A percentile compares a stretch with the other conserved stretches of the same genome.
phyloP scores from a whole-genome alignment of 2,113 vertebrate species.

The Salminus brasiliensis region DNA sequence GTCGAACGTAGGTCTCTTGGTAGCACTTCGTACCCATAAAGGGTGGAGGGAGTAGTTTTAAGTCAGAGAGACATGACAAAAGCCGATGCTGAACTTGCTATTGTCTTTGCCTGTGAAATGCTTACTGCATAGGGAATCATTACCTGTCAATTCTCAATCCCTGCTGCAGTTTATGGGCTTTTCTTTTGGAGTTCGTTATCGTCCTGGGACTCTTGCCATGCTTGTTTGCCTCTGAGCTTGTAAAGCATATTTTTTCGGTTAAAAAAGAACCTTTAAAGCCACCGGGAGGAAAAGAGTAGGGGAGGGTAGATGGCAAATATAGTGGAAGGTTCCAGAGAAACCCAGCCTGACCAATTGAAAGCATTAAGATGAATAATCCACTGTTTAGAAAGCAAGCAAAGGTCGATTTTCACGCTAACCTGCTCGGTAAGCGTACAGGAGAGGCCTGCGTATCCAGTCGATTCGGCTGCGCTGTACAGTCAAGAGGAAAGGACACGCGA shows the following conservation, averaged over 20 bases:
- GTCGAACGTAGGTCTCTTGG: slow-evolving; percentile 29
- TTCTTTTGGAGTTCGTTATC: slow-evolving; percentile 26
- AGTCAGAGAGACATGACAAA: slow-evolving; percentile 19
- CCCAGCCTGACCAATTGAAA: slow-evolving; percentile 61
- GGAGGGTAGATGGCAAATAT: slow-evolving; percentile 36
- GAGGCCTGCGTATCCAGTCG: slow-evolving; percentile 60
- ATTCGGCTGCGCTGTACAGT: slow-evolving; percentile 61
- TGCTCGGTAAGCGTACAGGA: slow-evolving; percentile 66
- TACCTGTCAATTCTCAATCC: slow-evolving; percentile 56
- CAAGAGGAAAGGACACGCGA: slow-evolving; percentile 56
- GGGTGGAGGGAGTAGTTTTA: neutral
- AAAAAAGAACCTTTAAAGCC: slow-evolving; percentile 48
- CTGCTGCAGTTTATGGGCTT: slow-evolving; percentile 42
- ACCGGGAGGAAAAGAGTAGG: slow-evolving; percentile 8
- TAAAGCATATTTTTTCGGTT: slow-evolving; percentile 42
- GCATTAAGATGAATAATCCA: slow-evolving; percentile 70
- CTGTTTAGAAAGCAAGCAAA: slow-evolving; percentile 75
- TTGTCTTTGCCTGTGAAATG: slow-evolving; percentile 51
- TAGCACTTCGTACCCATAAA: slow-evolving; percentile 13
- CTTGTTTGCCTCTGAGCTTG: slow-evolving; percentile 46
- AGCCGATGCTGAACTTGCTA: slow-evolving; percentile 36
- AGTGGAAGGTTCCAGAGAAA: slow-evolving; percentile 56
- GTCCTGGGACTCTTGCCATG: slow-evolving; percentile 37
- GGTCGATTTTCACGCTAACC: slow-evolving; percentile 73
- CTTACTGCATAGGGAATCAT: slow-evolving; percentile 52